Conservation (phyloP, 53 echinoderm and acorn worm species). For the Antedon mediterranea region DNA sequence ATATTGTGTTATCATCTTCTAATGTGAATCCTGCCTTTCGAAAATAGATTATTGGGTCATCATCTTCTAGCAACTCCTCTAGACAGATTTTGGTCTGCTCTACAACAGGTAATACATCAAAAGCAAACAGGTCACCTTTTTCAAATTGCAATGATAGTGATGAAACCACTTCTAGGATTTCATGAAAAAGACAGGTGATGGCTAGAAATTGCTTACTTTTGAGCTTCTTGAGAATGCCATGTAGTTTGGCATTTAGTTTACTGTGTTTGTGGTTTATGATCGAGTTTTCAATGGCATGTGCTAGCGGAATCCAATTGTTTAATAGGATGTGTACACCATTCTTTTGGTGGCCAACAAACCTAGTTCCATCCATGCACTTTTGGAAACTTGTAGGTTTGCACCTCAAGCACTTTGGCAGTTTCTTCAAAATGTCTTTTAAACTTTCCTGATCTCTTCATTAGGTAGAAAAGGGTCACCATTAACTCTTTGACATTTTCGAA, state of each 20-base stretch:
- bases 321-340: constrained; percentile 24
- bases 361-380: constrained; percentile 50
- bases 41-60: background rate
- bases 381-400: constrained; percentile 39
- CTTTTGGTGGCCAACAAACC: constrained; percentile 44
- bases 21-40: constrained; percentile 18
- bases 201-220: background rate
- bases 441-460: constrained; percentile 31
- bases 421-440: constrained; percentile 33
- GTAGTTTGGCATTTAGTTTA: constrained; percentile 20
- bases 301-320: constrained; percentile 42
- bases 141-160: constrained; percentile 27
- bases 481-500: constrained; percentile 31
- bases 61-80: constrained; percentile 12
- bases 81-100: constrained; percentile 14
- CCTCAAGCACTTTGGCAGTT: constrained; percentile 11
- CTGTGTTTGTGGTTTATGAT: constrained; percentile 27
- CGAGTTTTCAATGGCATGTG: constrained; percentile 32
- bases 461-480: constrained; percentile 32
- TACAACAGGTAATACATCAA: constrained; percentile 15
- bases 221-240: constrained; percentile 32
- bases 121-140: constrained; percentile 15
- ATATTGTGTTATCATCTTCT: background rate
- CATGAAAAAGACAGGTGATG: constrained; percentile 4
- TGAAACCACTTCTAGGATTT: constrained; percentile 19